A percentile compares a stretch with the other conserved stretches of the same genome.
Conservation (phyloP, 2,113 vertebrate genomes). For the Aegithalos caudatus region DNA sequence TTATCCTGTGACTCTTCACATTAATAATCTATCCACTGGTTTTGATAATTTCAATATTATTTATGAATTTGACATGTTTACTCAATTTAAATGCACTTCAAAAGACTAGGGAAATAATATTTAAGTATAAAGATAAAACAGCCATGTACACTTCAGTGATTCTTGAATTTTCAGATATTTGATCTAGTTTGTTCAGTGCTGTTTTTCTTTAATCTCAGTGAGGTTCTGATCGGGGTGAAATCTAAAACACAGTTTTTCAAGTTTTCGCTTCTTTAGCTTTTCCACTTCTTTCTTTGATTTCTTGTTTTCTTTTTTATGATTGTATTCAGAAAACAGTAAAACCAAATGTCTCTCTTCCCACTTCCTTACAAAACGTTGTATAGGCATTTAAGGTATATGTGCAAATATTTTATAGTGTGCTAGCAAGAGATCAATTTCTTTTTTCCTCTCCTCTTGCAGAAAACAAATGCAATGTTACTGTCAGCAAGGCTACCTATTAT, state of each 20-base stretch:
- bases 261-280: not conserved
- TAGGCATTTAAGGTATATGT: not conserved
- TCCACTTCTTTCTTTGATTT: not conserved
- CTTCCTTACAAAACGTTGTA: not conserved
- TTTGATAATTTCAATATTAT: not conserved
- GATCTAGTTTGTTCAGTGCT: not conserved
- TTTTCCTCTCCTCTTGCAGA: not conserved
- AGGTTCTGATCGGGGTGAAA: not conserved
- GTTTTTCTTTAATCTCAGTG: not conserved
- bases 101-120: not conserved
- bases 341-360: not conserved
- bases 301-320: not conserved
- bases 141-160: not conserved
- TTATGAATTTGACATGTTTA: not conserved
- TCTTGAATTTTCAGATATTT: not conserved
- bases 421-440: not conserved
- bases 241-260: not conserved
- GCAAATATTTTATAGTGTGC: not conserved
- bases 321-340: not conserved
- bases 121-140: not conserved
- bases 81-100: not conserved
- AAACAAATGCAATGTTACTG: not conserved
- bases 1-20: not conserved
- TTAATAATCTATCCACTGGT: not conserved
- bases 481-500: not conserved